phyloP scores from a whole-genome alignment of 1,140 invertebrate genomes.

The Pentalonia nigronervosa region DNA sequence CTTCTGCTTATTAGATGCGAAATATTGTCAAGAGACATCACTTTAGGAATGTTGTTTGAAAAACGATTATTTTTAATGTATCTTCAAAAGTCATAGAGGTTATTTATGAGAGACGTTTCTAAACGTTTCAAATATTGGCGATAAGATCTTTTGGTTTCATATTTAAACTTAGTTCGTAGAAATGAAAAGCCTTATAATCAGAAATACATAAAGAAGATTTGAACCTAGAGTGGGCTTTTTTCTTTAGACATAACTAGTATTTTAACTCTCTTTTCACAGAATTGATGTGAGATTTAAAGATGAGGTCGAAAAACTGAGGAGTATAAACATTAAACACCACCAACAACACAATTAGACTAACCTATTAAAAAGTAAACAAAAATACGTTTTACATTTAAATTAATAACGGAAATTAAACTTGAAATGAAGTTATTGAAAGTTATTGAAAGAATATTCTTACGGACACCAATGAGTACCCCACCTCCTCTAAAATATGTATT shows the following conservation, averaged over 20 bases:
- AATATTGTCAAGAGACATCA: not conserved
- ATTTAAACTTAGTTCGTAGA: too few relatives aligned
- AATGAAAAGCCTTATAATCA: too few relatives aligned
- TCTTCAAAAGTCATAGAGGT: too few relatives aligned
- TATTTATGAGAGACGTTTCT: too few relatives aligned
- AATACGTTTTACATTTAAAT: too few relatives aligned
- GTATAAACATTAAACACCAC: slow-evolving; percentile 3
- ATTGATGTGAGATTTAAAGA: not conserved
- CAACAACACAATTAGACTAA: not conserved
- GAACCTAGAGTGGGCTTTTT: not conserved
- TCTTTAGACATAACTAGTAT: not conserved
- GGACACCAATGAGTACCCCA: too few relatives aligned
- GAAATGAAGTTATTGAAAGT: too few relatives aligned
- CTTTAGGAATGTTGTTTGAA: not conserved
- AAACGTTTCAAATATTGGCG: too few relatives aligned
- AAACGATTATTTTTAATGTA: not conserved
- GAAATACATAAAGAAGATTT: not conserved
- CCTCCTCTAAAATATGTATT: too few relatives aligned
- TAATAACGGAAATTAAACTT: too few relatives aligned
- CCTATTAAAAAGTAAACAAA: not conserved
- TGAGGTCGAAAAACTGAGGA: not conserved
- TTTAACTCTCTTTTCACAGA: not conserved
- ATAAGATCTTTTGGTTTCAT: too few relatives aligned
- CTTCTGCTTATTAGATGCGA: not conserved
- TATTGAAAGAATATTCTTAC: too few relatives aligned